A percentile compares a stretch with the other conserved stretches of the same genome.
phyloP scores from a whole-genome alignment of 35 echinoderm and acorn worm genomes.

The Anneissia japonica region DNA sequence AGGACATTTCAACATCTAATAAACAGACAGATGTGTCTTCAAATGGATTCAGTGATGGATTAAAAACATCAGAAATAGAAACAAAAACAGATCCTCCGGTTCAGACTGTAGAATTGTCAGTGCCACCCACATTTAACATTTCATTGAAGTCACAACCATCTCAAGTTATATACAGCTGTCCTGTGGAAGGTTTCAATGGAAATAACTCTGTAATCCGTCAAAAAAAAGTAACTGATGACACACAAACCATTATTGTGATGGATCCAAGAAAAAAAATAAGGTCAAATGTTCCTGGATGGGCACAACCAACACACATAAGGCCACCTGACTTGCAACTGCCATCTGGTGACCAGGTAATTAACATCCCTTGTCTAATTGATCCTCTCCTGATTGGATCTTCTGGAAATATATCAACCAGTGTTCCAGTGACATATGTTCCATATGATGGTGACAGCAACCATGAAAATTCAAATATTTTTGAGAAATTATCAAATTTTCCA shows the following conservation, averaged over 20 bases:
- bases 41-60: neutral
- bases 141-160: neutral
- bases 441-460: neutral
- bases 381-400: neutral
- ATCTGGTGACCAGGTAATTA: neutral
- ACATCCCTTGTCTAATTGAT: neutral
- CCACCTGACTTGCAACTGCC: neutral
- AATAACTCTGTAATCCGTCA: neutral
- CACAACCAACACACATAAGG: neutral
- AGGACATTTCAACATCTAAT: neutral
- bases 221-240: neutral
- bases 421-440: neutral
- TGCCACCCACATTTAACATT: neutral
- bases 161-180: neutral
- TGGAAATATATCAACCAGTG: neutral
- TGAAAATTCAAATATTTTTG: neutral
- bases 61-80: neutral
- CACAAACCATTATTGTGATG: too few relatives aligned
- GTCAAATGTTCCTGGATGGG: too few relatives aligned
- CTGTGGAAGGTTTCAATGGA: neutral
- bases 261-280: neutral
- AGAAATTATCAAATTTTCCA: neutral
- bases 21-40: neutral
- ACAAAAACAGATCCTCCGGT: neutral
- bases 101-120: neutral